A percentile compares a stretch with the other conserved stretches of the same genome.
These are phyloP conservation scores for Phalloptychus januarius DNA, from an alignment of 2,797 vertebrate species.

Conservation along the genomic window DNA sequence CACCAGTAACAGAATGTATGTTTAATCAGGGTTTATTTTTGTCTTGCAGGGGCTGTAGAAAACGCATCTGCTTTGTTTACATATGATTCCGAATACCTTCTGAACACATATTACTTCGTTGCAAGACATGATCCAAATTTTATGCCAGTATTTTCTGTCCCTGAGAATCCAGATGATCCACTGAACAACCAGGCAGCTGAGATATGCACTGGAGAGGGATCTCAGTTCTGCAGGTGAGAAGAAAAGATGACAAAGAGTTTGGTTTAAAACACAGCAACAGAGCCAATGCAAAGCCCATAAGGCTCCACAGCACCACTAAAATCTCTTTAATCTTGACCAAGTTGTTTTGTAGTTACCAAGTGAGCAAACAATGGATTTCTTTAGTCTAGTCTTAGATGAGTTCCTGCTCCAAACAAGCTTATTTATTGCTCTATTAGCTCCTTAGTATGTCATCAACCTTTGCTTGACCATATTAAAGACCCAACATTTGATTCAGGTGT, in stretches of 20 bases:
- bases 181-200: conserved; percentile 49
- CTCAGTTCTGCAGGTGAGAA: conserved; percentile 77
- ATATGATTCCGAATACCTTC: conserved; percentile 85
- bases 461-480: not conserved
- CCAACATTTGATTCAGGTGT: not conserved
- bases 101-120: conserved; percentile 75
- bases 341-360: not conserved
- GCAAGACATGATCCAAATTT: conserved; percentile 85
- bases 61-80: conserved; percentile 89
- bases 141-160: conserved; percentile 80
- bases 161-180: conserved; percentile 73
- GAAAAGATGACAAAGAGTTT: not conserved
- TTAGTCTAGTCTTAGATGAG: not conserved
- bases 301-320: not conserved
- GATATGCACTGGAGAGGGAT: conserved; percentile 80
- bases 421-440: not conserved
- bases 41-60: conserved; percentile 83
- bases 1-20: not conserved
- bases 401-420: not conserved
- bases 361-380: not conserved
- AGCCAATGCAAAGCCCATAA: not conserved
- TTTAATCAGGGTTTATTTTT: conserved; percentile 13
- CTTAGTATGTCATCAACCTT: not conserved
- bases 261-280: not conserved
- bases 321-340: not conserved